Evolutionary conservation across 2,797 vertebrate genomes (phyloP).

Genomic region (Myotis myotis): DNA sequence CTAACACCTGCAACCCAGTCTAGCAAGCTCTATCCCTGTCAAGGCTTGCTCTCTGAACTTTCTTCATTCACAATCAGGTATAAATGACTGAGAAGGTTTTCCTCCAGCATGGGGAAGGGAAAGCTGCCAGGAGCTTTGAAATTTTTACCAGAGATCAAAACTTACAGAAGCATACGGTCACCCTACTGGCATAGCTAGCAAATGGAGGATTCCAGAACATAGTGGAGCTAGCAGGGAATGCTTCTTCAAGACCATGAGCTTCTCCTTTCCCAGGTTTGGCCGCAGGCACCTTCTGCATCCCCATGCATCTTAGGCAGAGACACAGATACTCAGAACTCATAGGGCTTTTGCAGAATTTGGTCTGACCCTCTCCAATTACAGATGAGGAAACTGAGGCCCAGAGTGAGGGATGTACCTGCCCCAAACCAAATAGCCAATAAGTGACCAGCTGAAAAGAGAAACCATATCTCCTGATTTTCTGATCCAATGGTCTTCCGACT

Average conservation of each 20-base stretch:
- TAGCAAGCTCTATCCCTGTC: background rate
- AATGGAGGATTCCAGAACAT: slow-evolving; percentile 6
- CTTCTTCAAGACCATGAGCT: slow-evolving; percentile 8
- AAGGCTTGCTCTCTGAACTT: slow-evolving; percentile 11
- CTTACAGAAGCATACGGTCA: background rate
- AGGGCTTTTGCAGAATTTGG: background rate
- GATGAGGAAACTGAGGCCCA: slow-evolving; percentile 56
- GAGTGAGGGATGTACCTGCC: background rate
- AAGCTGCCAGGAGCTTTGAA: background rate
- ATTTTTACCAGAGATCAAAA: slow-evolving; percentile 46
- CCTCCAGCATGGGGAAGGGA: background rate
- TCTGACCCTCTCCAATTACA: background rate
- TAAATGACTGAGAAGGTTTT: slow-evolving; percentile 50
- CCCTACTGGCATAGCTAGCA: background rate
- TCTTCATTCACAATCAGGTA: slow-evolving; percentile 45
- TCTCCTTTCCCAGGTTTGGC: background rate
- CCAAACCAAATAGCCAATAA: slow-evolving; percentile 55
- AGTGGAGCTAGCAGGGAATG: background rate
- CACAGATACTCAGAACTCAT: background rate
- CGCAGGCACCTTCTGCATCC: background rate
- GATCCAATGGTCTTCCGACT: slow-evolving; percentile 54
- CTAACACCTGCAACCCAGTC: background rate
- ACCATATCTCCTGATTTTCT: slow-evolving; percentile 71
- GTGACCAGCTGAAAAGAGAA: slow-evolving; percentile 54
- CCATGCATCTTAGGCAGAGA: background rate